These are phyloP conservation scores for Phaethornis superciliosus DNA, from an alignment of 2,113 vertebrate species.

Conservation along the genomic window DNA sequence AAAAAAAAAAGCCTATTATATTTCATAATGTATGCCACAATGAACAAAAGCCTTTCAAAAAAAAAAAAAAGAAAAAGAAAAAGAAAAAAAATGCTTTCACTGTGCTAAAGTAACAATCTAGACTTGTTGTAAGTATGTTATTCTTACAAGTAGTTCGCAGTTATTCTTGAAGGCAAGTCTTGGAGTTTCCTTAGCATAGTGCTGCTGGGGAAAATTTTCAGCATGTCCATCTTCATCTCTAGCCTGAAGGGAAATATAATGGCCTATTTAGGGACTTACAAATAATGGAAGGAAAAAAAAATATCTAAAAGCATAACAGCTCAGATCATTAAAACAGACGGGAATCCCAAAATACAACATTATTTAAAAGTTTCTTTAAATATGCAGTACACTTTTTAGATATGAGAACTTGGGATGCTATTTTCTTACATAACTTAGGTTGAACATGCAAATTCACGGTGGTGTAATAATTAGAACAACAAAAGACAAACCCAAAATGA, in stretches of 20 bases:
- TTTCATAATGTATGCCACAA: constrained; percentile 81
- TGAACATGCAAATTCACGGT: constrained; percentile 76
- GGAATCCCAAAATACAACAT: constrained; percentile 83
- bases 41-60: constrained; percentile 78
- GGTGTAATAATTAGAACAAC: constrained; percentile 68
- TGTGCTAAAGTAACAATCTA: constrained; percentile 89
- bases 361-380: constrained; percentile 79
- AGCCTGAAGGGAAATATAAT: constrained; percentile 99
- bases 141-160: constrained; percentile 99
- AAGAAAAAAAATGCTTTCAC: constrained; percentile 75
- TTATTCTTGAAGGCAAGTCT: constrained; percentile 99
- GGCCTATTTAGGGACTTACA: constrained; percentile 99
- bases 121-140: constrained; percentile 92
- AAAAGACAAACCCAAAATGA: constrained; percentile 72
- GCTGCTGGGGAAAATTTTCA: constrained; percentile 97
- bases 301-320: constrained; percentile 89
- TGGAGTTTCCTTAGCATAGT: constrained; percentile 99
- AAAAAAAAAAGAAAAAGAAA: constrained; percentile 52
- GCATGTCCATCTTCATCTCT: constrained; percentile 99
- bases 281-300: constrained; percentile 88
- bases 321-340: constrained; percentile 82
- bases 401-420: constrained; percentile 73
- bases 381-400: constrained; percentile 79
- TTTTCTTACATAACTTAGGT: constrained; percentile 72
- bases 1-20: constrained; percentile 62